Conservation (phyloP, 2,113 vertebrate genomes). For the Lepus timidus region DNA sequence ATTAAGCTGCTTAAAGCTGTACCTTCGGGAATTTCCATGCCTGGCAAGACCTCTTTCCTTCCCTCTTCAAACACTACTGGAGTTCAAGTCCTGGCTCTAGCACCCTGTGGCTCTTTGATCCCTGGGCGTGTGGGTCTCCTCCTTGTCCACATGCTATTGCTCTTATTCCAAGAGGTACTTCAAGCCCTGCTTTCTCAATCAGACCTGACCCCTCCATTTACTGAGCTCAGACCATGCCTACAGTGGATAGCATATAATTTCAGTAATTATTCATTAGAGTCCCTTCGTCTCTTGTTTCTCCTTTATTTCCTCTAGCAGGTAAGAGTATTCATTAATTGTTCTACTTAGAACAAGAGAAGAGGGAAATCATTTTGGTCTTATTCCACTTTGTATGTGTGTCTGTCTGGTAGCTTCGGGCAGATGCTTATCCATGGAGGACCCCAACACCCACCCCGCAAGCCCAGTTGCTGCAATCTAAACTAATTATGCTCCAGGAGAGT, state of each 20-base stretch:
- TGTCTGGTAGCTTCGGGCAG: neutral
- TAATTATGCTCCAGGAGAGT: neutral
- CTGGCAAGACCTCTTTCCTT: neutral
- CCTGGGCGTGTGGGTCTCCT: neutral
- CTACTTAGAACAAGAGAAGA: conserved; percentile 10
- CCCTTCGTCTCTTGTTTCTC: neutral
- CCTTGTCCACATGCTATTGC: neutral
- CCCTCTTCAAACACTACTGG: neutral
- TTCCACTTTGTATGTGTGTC: neutral
- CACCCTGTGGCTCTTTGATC: neutral
- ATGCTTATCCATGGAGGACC: neutral
- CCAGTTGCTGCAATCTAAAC: neutral
- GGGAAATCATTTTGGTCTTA: neutral
- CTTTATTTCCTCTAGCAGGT: neutral
- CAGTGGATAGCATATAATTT: neutral
- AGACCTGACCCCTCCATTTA: neutral
- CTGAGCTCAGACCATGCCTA: neutral
- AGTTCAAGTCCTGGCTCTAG: neutral
- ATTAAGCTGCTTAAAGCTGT: neutral
- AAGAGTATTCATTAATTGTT: neutral
- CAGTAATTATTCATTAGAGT: neutral
- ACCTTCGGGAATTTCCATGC: neutral
- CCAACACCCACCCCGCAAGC: neutral
- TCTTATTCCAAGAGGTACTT: neutral
- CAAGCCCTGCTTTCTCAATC: neutral